Conservation (phyloP, 2,113 vertebrate genomes). For the Helogale parvula region DNA sequence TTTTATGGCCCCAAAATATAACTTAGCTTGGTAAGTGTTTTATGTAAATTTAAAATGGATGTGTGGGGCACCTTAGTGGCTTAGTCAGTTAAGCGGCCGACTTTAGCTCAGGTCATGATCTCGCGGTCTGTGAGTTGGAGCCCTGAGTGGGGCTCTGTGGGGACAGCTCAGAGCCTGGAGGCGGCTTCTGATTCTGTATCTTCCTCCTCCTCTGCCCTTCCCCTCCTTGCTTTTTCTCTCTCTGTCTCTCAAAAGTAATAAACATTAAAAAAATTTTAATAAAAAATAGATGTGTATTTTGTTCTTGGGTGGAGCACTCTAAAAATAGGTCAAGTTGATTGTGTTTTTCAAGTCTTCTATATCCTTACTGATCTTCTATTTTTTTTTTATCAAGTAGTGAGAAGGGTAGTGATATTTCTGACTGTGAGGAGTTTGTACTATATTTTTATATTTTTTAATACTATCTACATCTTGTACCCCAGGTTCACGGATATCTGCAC, state of each 20-base stretch:
- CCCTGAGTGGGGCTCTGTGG: too few relatives aligned
- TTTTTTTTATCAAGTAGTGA: neutral
- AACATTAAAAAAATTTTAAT: too few relatives aligned
- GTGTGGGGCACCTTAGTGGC: too few relatives aligned
- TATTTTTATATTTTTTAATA: neutral
- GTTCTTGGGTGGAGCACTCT: neutral
- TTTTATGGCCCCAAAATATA: neutral
- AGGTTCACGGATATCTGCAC: neutral
- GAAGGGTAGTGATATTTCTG: neutral
- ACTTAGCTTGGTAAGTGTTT: constrained; percentile 29
- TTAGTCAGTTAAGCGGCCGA: too few relatives aligned
- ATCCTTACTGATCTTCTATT: neutral
- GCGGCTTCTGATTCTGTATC: too few relatives aligned
- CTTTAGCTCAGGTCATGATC: too few relatives aligned
- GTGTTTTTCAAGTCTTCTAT: neutral
- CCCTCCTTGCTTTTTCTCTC: too few relatives aligned
- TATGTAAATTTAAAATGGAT: neutral
- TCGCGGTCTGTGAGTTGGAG: too few relatives aligned
- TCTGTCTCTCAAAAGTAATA: too few relatives aligned
- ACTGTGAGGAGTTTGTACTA: neutral
- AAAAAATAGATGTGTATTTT: neutral
- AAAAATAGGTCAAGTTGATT: neutral
- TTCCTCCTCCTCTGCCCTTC: too few relatives aligned
- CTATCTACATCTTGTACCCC: neutral
- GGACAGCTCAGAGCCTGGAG: too few relatives aligned